Evolutionary conservation across 1,140 invertebrate species (phyloP).

Genomic region (Drosophila elegans): DNA sequence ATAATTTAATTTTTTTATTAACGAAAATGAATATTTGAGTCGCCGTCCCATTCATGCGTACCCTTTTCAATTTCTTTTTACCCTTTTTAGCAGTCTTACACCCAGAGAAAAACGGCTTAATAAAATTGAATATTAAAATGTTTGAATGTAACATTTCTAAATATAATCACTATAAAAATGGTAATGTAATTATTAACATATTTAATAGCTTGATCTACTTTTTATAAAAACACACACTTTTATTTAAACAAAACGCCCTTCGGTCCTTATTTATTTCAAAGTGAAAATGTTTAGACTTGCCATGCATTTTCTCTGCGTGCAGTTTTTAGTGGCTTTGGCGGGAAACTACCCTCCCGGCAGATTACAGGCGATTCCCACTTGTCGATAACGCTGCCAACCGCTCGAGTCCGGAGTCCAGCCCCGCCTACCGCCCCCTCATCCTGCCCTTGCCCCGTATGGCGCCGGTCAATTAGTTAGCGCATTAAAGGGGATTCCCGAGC

Average conservation of each 20-base stretch:
- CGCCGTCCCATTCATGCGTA: not conserved
- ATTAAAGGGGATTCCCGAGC: slow-evolving; percentile 65
- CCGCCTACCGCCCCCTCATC: slow-evolving; percentile 10
- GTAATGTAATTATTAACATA: too few species aligned
- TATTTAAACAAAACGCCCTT: too few species aligned
- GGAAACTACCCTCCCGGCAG: slow-evolving; percentile 23
- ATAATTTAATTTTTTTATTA: not conserved
- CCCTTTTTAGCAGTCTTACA: slow-evolving; percentile 18
- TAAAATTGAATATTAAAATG: too few species aligned
- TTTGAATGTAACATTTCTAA: too few species aligned
- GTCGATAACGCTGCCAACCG: slow-evolving; percentile 53
- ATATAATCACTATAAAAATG: too few species aligned
- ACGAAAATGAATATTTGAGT: not conserved
- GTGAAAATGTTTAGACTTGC: too few species aligned
- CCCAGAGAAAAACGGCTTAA: too few species aligned
- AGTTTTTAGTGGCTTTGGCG: slow-evolving; percentile 28
- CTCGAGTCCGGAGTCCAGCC: slow-evolving; percentile 22
- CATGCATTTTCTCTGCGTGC: too few species aligned
- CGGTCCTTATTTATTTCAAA: too few species aligned
- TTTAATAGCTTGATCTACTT: too few species aligned
- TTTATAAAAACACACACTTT: too few species aligned
- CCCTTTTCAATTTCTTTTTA: slow-evolving; percentile 3
- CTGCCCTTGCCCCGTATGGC: slow-evolving; percentile 20
- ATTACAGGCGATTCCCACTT: slow-evolving; percentile 73
- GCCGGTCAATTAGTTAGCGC: slow-evolving; percentile 76